Percentiles rank a stretch among this genome's conserved stretches.
Evolutionary conservation across 2,888 invertebrate species (phyloP).

Genomic region (Morpho achilles): DNA sequence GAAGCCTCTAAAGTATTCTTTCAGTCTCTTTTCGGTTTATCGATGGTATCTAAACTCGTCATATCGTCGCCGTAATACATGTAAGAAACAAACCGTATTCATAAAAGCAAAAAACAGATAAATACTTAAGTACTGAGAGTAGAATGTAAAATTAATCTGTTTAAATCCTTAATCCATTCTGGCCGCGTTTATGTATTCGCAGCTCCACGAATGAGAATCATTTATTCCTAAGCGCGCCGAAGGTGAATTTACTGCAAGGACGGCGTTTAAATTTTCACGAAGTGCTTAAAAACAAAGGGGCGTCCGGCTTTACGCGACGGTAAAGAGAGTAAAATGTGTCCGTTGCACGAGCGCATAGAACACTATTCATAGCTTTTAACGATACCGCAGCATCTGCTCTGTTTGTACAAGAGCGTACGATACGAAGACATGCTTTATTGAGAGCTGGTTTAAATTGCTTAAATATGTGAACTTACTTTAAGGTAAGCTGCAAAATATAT

Average conservation of each 20-base stretch:
- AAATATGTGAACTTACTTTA: not conserved
- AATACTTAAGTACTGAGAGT: no score
- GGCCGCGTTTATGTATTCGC: not conserved
- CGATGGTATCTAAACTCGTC: no score
- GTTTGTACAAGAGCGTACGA: constrained; percentile 7
- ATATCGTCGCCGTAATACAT: no score
- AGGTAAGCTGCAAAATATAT: not conserved
- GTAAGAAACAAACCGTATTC: no score
- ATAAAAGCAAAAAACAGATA: no score
- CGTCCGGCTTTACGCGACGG: constrained; percentile 57
- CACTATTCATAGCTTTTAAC: constrained; percentile 42
- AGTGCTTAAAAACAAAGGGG: constrained; percentile 58
- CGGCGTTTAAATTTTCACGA: constrained; percentile 69
- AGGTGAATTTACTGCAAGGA: constrained; percentile 57
- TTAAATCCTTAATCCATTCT: no score
- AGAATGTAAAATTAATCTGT: no score
- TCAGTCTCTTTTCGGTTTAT: no score
- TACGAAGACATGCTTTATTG: not conserved
- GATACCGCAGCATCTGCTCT: constrained; percentile 49
- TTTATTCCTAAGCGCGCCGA: constrained; percentile 10
- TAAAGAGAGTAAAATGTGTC: constrained; percentile 71
- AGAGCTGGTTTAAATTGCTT: constrained; percentile 10
- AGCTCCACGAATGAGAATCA: constrained; percentile 5
- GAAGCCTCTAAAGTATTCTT: no score
- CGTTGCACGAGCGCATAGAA: constrained; percentile 52